phyloP scores from a whole-genome alignment of 2,797 vertebrate species.

The Danio jaintianensis region DNA sequence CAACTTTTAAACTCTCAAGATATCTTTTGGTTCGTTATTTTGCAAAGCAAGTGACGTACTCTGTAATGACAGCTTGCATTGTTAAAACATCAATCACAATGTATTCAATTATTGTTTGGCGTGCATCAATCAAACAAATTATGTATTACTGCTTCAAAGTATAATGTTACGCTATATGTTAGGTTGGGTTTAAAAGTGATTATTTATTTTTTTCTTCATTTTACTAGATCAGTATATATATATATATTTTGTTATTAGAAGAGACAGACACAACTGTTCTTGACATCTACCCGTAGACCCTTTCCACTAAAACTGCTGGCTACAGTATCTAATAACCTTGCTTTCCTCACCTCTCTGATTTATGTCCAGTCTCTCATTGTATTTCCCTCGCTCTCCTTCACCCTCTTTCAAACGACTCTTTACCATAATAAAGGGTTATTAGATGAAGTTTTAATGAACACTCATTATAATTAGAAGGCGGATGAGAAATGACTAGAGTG shows the following conservation, averaged over 20 bases:
- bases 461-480: conserved; percentile 76
- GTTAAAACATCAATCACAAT: too few species aligned
- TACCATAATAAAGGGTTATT: conserved; percentile 72
- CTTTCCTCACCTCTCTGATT: conserved; percentile 64
- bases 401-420: conserved; percentile 48
- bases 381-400: conserved; percentile 50
- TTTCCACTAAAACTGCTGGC: conserved; percentile 37
- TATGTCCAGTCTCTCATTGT: conserved; percentile 62
- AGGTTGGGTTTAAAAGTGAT: neutral
- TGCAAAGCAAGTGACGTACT: too few species aligned
- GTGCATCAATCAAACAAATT: neutral
- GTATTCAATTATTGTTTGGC: too few species aligned
- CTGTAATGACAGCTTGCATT: too few species aligned
- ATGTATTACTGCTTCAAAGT: neutral
- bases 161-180: neutral
- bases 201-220: neutral
- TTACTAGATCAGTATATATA: too few species aligned
- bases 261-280: conserved; percentile 51
- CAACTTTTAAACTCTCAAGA: too few species aligned
- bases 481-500: conserved; percentile 66
- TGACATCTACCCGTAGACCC: conserved; percentile 47
- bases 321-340: conserved; percentile 63
- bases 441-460: conserved; percentile 77
- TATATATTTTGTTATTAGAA: neutral
- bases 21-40: too few species aligned